Base-by-base conservation (phyloP, 2,888 invertebrate species). In the Endomychus coccineus region DNA sequence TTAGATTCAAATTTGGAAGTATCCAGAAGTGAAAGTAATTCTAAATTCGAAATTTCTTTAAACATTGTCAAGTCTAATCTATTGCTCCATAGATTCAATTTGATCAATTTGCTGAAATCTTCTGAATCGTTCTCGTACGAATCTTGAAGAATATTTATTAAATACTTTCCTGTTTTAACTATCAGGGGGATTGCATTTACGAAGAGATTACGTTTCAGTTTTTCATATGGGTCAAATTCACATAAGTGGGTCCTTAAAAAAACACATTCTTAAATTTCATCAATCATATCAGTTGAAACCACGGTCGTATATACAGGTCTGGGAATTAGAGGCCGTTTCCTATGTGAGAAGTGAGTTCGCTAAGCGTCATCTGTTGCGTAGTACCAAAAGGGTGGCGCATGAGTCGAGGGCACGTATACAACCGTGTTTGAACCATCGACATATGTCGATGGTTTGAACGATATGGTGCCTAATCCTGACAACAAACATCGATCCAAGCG, bases 61-160 rank as follows among this genome's bases (percentile, higher is more conserved):
- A 88, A 81, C 27, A 96, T 68, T 0, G 94, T 94, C 32, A 97
- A 66, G 67, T 98, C 98, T 58, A 87, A 88, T 58, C 87, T 84
- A 67, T 98, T 98, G 1, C 94, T 87, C 97, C 97, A 98, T 7
- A 98, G 70, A 55, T 83, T 80, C 7, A 83, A 58, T 15, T 32
- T 37, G 5, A 27, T 11, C 24, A 37, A n/a, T 21, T 30, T 32
- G 16, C 27, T 27, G 11, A 37, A 37, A 21, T 37, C 32, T 7
- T 27, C 12, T 7, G 15, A 21, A 21, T 37, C 36, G 1, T 37
- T 29, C 11, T 14, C 13, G 27, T 27, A 27, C 7, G 30, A 31
- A 16, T 31, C 23, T 32, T 37, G 27, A 10, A 29, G 29, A 10
- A 37, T 37, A 16, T 37, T 32, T 10, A 15, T 27, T n/a, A 37